A percentile compares a stretch with the other conserved stretches of the same genome.
These are phyloP conservation scores for Neodiprion lecontei DNA, from an alignment of 1,140 invertebrate species.

Conservation along the genomic window DNA sequence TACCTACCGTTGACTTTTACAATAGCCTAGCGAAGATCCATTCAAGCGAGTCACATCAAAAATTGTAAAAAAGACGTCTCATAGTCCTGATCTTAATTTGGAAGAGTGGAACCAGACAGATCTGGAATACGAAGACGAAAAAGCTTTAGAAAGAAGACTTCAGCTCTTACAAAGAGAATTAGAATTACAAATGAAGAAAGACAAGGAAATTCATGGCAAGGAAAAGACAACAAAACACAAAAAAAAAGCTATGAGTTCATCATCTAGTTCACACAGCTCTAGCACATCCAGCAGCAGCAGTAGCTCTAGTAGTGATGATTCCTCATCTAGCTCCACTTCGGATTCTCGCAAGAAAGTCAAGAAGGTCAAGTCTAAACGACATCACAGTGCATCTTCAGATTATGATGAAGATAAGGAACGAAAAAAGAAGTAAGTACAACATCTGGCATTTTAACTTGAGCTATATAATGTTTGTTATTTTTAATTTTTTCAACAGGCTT, in stretches of 20 bases:
- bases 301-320: conserved; percentile 67
- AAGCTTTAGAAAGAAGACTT: conserved; percentile 78
- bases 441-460: neutral
- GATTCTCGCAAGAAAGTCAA: conserved; percentile 63
- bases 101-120: conserved; percentile 80
- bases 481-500: conserved; percentile 36
- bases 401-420: conserved; percentile 61
- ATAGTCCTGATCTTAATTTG: conserved; percentile 72
- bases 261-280: conserved; percentile 70
- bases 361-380: conserved; percentile 65
- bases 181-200: conserved; percentile 77
- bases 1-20: conserved; percentile 15
- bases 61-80: conserved; percentile 68
- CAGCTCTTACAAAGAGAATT: conserved; percentile 79
- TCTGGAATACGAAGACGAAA: conserved; percentile 83
- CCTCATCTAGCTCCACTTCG: conserved; percentile 63
- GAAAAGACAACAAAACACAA: conserved; percentile 60
- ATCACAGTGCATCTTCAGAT: conserved; percentile 66
- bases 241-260: conserved; percentile 71
- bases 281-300: conserved; percentile 69
- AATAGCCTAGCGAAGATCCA: conserved; percentile 66
- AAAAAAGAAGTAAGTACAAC: conserved; percentile 53
- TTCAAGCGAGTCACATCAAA: conserved; percentile 71
- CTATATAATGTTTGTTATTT: conserved; percentile 7
- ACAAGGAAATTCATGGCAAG: conserved; percentile 63